Conservation (phyloP, 2,113 vertebrate species). For the Thalassoma bifasciatum region DNA sequence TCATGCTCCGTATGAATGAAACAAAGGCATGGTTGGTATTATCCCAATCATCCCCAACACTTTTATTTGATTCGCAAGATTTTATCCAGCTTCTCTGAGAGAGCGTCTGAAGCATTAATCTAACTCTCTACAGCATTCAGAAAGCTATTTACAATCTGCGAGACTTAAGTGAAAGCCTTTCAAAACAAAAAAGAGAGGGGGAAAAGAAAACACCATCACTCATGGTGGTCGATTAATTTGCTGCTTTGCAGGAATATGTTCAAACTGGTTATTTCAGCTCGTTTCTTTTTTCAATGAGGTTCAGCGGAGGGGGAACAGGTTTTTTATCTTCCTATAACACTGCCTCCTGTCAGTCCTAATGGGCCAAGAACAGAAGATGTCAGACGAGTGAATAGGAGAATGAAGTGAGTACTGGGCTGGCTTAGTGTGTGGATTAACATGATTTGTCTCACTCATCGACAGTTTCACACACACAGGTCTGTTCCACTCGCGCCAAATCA, state of each 20-base stretch:
- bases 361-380: slow-evolving; percentile 65
- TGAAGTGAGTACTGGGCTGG: slow-evolving; percentile 50
- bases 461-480: slow-evolving; percentile 55
- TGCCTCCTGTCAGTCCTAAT: slow-evolving; percentile 61
- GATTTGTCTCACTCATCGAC: slow-evolving; percentile 65
- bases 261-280: slow-evolving; percentile 40
- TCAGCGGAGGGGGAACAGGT: slow-evolving; percentile 29
- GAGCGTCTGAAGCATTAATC: slow-evolving; percentile 58
- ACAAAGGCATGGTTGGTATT: slow-evolving; percentile 52
- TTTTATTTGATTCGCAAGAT: slow-evolving; percentile 58
- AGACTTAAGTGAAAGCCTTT: slow-evolving; percentile 56
- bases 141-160: slow-evolving; percentile 69
- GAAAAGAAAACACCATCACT: slow-evolving; percentile 56
- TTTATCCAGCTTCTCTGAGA: slow-evolving; percentile 28
- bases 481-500: slow-evolving; percentile 53
- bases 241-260: slow-evolving; percentile 46
- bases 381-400: slow-evolving; percentile 62
- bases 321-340: slow-evolving; percentile 56
- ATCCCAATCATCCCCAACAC: slow-evolving; percentile 54
- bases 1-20: slow-evolving; percentile 38
- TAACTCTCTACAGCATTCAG: slow-evolving; percentile 57
- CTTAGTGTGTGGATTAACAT: slow-evolving; percentile 64
- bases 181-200: slow-evolving; percentile 37
- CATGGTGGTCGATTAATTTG: slow-evolving; percentile 57
- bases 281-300: slow-evolving; percentile 30